Conservation (phyloP, 1,140 invertebrate species). For the Drosophila fuyamai region DNA sequence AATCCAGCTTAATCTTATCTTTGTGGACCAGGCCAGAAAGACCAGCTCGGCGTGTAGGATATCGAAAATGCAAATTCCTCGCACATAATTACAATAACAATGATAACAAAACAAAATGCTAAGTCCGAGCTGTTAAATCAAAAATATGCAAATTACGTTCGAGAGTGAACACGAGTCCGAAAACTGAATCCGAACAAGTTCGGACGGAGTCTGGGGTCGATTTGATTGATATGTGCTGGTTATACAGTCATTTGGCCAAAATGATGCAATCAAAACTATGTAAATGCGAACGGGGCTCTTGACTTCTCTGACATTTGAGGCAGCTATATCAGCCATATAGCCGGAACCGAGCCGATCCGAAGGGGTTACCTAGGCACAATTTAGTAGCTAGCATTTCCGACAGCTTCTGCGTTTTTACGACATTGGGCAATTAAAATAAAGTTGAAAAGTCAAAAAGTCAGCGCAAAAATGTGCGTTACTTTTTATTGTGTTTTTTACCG, state of each 20-base stretch:
- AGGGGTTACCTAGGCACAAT: constrained; percentile 41
- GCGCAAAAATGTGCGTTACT: constrained; percentile 35
- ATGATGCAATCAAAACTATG: constrained; percentile 81
- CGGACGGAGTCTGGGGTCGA: constrained; percentile 23
- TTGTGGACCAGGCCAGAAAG: constrained; percentile 37
- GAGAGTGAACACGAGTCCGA: constrained; percentile 53
- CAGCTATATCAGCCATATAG: constrained; percentile 8
- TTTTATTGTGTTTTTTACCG: constrained; percentile 55
- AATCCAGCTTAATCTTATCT: constrained; percentile 50
- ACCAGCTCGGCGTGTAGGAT: constrained; percentile 49
- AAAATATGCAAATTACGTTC: constrained; percentile 77
- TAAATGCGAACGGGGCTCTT: constrained; percentile 65
- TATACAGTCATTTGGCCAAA: constrained; percentile 78
- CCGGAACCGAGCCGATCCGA: constrained; percentile 7
- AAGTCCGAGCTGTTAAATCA: constrained; percentile 80
- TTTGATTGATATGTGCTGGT: constrained; percentile 83
- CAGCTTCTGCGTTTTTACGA: constrained; percentile 63
- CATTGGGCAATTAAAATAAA: constrained; percentile 61
- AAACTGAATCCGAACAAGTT: constrained; percentile 29
- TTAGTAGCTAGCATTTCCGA: constrained; percentile 68
- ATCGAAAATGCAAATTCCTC: constrained; percentile 71
- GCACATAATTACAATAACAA: constrained; percentile 73
- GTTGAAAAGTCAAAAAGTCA: constrained; percentile 83
- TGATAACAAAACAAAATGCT: constrained; percentile 48
- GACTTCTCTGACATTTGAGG: constrained; percentile 63